These are phyloP conservation scores for Lophura nycthemera DNA, from an alignment of 2,113 vertebrate genomes.

Conservation along the genomic window DNA sequence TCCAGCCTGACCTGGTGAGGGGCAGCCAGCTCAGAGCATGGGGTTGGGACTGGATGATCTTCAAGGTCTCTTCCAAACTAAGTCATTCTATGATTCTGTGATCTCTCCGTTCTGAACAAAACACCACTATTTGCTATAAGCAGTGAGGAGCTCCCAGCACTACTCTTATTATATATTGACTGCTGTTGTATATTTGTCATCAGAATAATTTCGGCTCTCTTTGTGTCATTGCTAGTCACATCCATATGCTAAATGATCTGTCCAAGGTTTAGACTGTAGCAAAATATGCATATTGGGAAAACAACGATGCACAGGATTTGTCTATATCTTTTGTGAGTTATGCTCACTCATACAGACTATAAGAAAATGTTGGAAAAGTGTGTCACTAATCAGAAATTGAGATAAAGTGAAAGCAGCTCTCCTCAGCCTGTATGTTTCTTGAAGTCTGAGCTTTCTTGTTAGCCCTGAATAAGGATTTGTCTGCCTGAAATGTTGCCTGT, in stretches of 20 bases:
- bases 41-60: too few relatives aligned
- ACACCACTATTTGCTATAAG: neutral
- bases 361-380: neutral
- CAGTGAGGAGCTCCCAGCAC: accelerated
- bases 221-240: neutral
- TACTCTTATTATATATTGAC: neutral
- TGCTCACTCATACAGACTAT: neutral
- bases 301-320: neutral
- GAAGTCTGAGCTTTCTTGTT: neutral
- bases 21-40: too few relatives aligned
- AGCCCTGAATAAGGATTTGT: neutral
- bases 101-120: neutral
- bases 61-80: too few relatives aligned
- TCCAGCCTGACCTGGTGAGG: neutral
- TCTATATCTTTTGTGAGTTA: neutral
- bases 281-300: neutral
- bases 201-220: neutral
- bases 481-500: neutral
- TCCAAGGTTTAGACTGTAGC: neutral
- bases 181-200: neutral
- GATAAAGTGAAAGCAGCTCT: neutral
- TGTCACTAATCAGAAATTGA: neutral
- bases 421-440: neutral
- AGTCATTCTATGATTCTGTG: too few relatives aligned
- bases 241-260: neutral